These are phyloP conservation scores for Oryzias sinensis DNA, from an alignment of 2,797 vertebrate species.

Conservation along the genomic window DNA sequence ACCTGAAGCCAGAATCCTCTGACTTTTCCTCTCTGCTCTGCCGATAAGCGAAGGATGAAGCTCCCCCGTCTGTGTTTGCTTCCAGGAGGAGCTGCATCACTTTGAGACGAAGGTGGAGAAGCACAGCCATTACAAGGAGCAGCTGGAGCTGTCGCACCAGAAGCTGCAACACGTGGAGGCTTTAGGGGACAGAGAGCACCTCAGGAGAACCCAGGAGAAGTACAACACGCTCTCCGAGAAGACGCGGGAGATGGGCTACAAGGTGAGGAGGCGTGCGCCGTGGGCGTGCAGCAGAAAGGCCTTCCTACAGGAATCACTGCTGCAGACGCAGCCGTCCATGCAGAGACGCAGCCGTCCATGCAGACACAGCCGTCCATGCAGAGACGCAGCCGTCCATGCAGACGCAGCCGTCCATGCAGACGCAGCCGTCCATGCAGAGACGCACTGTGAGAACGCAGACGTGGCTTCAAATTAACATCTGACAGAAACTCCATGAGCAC, in stretches of 20 bases:
- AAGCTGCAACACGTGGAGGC: slow-evolving; percentile 89
- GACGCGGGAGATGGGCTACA: slow-evolving; percentile 93
- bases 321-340: no score
- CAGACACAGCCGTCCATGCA: no score
- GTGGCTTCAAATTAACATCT: no score
- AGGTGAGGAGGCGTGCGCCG: slow-evolving; percentile 79
- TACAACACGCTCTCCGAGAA: slow-evolving; percentile 86
- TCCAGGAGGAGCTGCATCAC: slow-evolving; percentile 92
- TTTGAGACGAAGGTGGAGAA: slow-evolving; percentile 98
- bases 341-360: no score
- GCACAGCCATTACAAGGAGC: slow-evolving; percentile 94
- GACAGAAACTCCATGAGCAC: no score
- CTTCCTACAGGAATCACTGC: no score
- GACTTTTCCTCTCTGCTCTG: slow-evolving; percentile 14
- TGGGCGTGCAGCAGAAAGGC: no score
- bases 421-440: no score
- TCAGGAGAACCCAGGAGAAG: slow-evolving; percentile 88
- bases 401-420: no score
- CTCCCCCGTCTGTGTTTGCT: neutral
- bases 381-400: no score
- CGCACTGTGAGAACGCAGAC: no score
- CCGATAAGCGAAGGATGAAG: neutral
- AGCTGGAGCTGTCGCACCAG: slow-evolving; percentile 93
- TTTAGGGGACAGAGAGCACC: slow-evolving; percentile 87
- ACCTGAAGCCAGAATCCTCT: slow-evolving; percentile 8